Evolutionary conservation across 2,888 invertebrate genomes (phyloP).

Genomic region (Oxyteleia sp.): DNA sequence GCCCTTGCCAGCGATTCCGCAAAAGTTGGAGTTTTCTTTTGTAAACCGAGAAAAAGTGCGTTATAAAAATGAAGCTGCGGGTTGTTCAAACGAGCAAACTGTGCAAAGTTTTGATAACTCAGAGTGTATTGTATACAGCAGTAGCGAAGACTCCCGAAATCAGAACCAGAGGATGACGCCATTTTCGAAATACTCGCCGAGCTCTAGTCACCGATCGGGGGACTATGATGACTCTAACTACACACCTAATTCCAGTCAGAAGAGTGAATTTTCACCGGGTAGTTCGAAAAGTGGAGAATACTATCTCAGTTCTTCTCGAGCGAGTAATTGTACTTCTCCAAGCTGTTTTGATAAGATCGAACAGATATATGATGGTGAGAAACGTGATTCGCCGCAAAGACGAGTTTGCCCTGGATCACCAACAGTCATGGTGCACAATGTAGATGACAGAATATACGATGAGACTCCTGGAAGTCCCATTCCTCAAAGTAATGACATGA

Average conservation of each 20-base stretch:
- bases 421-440: conserved; percentile 74
- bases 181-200: conserved; percentile 83
- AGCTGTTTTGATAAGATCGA: conserved; percentile 76
- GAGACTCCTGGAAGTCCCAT: conserved; percentile 67
- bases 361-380: conserved; percentile 78
- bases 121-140: conserved; percentile 75
- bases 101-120: conserved; percentile 74
- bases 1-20: conserved; percentile 85
- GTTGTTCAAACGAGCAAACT: conserved; percentile 33
- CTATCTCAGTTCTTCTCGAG: conserved; percentile 78
- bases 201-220: conserved; percentile 84
- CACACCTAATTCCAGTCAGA: conserved; percentile 85
- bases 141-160: conserved; percentile 70
- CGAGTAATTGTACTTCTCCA: conserved; percentile 64
- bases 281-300: conserved; percentile 86
- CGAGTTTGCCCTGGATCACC: conserved; percentile 75
- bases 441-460: conserved; percentile 80
- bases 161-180: conserved; percentile 80
- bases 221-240: conserved; percentile 85
- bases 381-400: conserved; percentile 34
- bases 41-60: conserved; percentile 78
- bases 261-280: conserved; percentile 84
- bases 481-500: conserved; percentile 48
- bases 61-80: conserved; percentile 40
- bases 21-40: conserved; percentile 80